phyloP scores from a whole-genome alignment of 2,113 vertebrate species.

The Pristiophorus japonicus region DNA sequence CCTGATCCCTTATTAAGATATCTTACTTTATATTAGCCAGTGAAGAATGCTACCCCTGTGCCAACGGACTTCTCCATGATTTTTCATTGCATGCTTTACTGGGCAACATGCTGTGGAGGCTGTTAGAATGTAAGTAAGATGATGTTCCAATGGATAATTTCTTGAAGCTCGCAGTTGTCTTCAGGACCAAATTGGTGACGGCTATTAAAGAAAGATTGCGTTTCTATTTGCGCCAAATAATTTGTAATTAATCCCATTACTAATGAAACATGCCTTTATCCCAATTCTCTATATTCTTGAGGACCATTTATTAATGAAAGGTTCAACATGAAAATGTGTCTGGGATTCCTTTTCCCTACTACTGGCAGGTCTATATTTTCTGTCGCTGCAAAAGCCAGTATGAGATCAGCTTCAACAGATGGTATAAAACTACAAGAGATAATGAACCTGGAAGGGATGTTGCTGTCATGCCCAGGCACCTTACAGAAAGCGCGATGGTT shows the following conservation, averaged over 20 bases:
- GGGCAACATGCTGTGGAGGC: neutral
- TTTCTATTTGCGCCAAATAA: neutral
- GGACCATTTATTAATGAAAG: neutral
- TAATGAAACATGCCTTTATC: neutral
- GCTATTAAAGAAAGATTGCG: neutral
- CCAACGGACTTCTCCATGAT: neutral
- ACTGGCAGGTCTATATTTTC: neutral
- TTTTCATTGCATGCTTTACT: neutral
- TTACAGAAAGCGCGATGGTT: neutral
- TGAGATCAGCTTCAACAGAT: conserved; percentile 24
- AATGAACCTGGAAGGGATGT: conserved; percentile 24
- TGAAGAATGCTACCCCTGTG: neutral
- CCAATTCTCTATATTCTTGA: neutral
- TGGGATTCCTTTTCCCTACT: neutral
- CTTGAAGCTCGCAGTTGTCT: neutral
- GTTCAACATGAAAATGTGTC: neutral
- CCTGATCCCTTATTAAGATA: neutral
- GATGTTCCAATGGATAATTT: neutral
- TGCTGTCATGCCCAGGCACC: neutral
- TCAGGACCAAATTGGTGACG: neutral
- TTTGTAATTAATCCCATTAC: neutral
- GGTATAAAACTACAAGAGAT: neutral
- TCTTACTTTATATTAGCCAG: neutral
- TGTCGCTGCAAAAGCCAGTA: neutral
- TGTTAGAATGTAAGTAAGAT: no score